Evolutionary conservation across 2,888 invertebrate genomes (phyloP).

Genomic region (Branchipolynoe longqiensis): DNA sequence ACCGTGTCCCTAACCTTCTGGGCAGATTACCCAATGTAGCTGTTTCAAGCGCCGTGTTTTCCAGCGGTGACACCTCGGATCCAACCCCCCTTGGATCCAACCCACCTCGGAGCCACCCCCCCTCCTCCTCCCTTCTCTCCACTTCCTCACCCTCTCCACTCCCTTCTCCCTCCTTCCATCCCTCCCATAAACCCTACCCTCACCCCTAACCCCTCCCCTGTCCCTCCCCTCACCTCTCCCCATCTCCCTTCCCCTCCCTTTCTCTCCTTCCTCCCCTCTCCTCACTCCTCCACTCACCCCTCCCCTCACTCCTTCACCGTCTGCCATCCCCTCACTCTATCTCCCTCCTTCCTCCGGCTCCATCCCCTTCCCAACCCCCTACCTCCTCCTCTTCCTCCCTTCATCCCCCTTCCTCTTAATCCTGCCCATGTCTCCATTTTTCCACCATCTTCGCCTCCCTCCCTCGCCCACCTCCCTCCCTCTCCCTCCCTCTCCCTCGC

Average conservation of each 20-base stretch:
- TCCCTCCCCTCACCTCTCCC: neutral
- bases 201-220: neutral
- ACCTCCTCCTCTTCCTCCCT: neutral
- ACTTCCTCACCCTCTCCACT: no score
- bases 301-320: neutral
- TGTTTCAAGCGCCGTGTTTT: no score
- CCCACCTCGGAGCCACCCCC: no score
- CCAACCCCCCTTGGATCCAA: no score
- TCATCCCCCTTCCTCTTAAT: neutral
- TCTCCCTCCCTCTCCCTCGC: no score
- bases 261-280: neutral
- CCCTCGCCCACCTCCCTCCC: neutral
- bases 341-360: neutral
- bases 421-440: neutral
- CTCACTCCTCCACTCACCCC: neutral
- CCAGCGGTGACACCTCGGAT: no score
- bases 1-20: no score
- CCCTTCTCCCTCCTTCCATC: no score
- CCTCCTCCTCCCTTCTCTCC: no score
- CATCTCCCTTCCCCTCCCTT: slow-evolving; percentile 9
- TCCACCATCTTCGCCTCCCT: neutral
- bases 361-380: neutral
- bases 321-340: neutral
- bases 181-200: no score
- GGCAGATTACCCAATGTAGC: no score